Percentiles rank a stretch among this genome's conserved stretches.
Evolutionary conservation across 2,888 invertebrate genomes (phyloP).

Genomic region (Drosophila prostipennis): DNA sequence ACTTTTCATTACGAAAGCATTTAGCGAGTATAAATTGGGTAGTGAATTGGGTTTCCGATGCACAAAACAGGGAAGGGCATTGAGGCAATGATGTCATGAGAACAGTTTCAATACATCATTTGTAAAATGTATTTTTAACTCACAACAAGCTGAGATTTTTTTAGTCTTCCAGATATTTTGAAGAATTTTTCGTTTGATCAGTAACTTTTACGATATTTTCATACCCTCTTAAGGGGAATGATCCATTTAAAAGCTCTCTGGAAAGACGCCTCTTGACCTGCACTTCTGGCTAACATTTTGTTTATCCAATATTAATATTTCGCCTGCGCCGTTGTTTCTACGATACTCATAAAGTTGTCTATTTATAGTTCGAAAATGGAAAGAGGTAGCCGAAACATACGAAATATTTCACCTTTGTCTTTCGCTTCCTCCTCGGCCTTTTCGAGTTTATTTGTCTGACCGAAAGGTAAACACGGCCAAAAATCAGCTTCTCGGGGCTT

Average conservation of each 20-base stretch:
- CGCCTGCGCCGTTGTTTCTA: neutral
- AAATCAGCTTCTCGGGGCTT: constrained; percentile 21
- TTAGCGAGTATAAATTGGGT: constrained; percentile 7
- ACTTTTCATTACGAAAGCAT: constrained; percentile 18
- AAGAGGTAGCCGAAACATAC: constrained; percentile 1
- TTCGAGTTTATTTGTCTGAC: constrained; percentile 28
- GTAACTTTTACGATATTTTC: neutral
- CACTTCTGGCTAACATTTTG: constrained; percentile 8
- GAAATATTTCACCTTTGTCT: constrained; percentile 16
- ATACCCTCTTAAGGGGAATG: neutral
- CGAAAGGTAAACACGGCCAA: constrained; percentile 37
- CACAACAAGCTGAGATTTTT: neutral
- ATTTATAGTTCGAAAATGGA: constrained; percentile 13
- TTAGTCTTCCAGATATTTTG: neutral
- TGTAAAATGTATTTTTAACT: neutral
- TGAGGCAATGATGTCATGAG: neutral
- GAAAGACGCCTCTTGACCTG: constrained; percentile 7
- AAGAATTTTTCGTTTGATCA: neutral
- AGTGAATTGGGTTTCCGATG: neutral
- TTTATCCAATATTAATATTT: constrained; percentile 32
- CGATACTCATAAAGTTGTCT: constrained; percentile 19
- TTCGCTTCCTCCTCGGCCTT: constrained; percentile 16
- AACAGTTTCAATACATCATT: neutral
- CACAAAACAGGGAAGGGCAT: neutral
- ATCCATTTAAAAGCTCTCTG: neutral